These are phyloP conservation scores for Babyrousa celebensis DNA, from an alignment of 2,797 vertebrate species.

Conservation along the genomic window DNA sequence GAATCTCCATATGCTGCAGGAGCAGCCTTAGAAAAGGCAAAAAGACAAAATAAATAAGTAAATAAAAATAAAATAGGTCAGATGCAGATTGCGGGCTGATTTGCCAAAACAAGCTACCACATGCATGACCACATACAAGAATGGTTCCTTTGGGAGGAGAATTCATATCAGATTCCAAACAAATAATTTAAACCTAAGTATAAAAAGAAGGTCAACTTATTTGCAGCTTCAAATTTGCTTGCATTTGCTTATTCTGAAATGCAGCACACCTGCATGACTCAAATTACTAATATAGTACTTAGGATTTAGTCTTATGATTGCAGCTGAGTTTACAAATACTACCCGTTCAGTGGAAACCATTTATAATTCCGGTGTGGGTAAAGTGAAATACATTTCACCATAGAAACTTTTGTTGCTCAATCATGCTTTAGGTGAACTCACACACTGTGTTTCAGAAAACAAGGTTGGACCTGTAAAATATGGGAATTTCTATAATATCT, in stretches of 20 bases:
- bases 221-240: background rate
- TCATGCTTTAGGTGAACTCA: background rate
- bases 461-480: background rate
- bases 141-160: conserved; percentile 39
- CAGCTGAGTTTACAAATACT: conserved; percentile 28
- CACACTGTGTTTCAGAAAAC: conserved; percentile 20
- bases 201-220: conserved; percentile 34
- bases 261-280: background rate
- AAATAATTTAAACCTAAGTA: conserved; percentile 24
- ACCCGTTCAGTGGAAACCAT: background rate
- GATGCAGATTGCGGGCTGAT: background rate
- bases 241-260: conserved; percentile 44
- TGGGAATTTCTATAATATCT: background rate
- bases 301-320: conserved; percentile 13
- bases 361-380: background rate
- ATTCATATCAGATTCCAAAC: conserved; percentile 4
- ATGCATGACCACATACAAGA: background rate
- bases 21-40: too few species aligned
- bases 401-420: background rate
- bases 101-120: background rate
- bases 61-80: conserved; percentile 4
- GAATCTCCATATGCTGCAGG: too few species aligned
- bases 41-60: too few species aligned
- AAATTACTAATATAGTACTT: conserved; percentile 10
- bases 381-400: conserved; percentile 18